Conservation (phyloP, 2,888 invertebrate species). For the Deilephila elpenor region DNA sequence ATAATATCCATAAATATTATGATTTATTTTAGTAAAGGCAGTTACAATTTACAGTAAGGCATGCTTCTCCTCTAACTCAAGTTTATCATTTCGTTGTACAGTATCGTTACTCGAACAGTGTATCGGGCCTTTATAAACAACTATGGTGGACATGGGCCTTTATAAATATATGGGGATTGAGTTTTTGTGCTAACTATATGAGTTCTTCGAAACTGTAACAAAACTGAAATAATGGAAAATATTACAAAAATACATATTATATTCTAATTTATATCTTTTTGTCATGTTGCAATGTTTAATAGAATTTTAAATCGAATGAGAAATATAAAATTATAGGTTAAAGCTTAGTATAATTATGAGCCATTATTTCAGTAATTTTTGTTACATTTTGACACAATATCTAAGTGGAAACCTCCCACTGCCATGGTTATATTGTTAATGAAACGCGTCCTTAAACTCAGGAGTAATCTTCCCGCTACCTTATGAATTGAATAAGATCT, state of each 20-base stretch:
- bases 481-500: no score
- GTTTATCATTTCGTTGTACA: conserved; percentile 5
- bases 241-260: not conserved
- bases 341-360: conserved; percentile 1
- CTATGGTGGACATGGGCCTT: no score
- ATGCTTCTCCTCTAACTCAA: conserved; percentile 4
- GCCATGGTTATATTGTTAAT: no score
- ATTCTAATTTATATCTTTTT: not conserved
- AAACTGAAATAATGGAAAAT: conserved; percentile 1
- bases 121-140: not conserved
- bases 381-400: not conserved
- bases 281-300: conserved; percentile 2
- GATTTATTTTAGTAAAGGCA: conserved; percentile 15
- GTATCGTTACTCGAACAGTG: not conserved
- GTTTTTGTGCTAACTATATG: not conserved
- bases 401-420: not conserved
- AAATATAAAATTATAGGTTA: not conserved
- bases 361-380: not conserved
- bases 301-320: not conserved
- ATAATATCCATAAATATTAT: conserved; percentile 25
- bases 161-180: not conserved
- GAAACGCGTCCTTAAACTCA: no score
- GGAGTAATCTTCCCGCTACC: no score
- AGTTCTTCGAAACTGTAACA: not conserved
- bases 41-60: conserved; percentile 4